phyloP scores from a whole-genome alignment of 2,797 vertebrate species.

The Delichon dasypus region DNA sequence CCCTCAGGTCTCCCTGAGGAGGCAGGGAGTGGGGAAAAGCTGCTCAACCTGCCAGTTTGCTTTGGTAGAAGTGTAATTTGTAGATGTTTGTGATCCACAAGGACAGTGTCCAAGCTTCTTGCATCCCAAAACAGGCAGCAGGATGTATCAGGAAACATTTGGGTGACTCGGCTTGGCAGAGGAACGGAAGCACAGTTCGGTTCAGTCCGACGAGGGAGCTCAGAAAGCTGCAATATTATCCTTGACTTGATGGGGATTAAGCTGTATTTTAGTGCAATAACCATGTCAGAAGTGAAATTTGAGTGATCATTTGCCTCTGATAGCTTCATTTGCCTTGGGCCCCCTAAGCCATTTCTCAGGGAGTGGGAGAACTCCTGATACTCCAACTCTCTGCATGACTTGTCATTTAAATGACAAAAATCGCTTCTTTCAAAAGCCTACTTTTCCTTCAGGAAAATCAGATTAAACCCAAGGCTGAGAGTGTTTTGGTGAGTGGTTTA shows the following conservation, averaged over 20 bases:
- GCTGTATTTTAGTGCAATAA: not conserved
- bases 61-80: not conserved
- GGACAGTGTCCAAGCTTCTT: not conserved
- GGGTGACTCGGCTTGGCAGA: not conserved
- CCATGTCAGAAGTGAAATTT: not conserved
- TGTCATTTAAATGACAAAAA: constrained; percentile 60
- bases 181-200: not conserved
- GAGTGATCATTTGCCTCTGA: constrained; percentile 48
- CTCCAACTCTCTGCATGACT: constrained; percentile 14
- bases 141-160: not conserved
- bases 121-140: not conserved
- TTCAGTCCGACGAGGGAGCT: not conserved
- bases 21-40: not conserved
- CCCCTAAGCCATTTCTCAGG: constrained; percentile 42
- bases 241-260: not conserved
- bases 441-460: constrained; percentile 56
- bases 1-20: not conserved
- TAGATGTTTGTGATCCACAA: not conserved
- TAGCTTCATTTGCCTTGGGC: constrained; percentile 38
- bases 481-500: constrained; percentile 40
- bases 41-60: not conserved
- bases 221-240: not conserved
- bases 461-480: not conserved
- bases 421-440: constrained; percentile 24
- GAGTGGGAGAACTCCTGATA: constrained; percentile 23